Conservation (phyloP, 2,888 invertebrate genomes). For the Diplolepis rosae region DNA sequence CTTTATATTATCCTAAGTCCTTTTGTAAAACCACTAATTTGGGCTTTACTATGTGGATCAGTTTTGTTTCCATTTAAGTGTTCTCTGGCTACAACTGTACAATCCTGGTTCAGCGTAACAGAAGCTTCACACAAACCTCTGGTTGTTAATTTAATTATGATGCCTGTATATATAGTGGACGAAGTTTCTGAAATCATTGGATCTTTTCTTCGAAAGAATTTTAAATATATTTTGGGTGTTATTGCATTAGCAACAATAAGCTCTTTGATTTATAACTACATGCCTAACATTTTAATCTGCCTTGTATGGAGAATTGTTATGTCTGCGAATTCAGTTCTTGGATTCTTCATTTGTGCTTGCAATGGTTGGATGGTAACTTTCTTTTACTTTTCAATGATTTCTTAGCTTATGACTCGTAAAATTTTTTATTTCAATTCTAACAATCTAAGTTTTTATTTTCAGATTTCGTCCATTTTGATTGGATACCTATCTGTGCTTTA, state of each 20-base stretch:
- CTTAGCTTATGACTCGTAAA: not conserved
- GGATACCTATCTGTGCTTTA: conserved; percentile 83
- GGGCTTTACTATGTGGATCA: conserved; percentile 98
- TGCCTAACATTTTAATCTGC: conserved; percentile 79
- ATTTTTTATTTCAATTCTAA: no score
- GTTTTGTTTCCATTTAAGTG: conserved; percentile 96
- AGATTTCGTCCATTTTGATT: conserved; percentile 81
- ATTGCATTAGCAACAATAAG: conserved; percentile 74
- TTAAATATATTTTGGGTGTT: conserved; percentile 77
- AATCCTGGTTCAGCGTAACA: conserved; percentile 85
- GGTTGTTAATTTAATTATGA: conserved; percentile 77
- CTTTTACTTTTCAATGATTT: not conserved
- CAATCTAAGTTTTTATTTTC: no score
- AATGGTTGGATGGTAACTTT: conserved; percentile 76
- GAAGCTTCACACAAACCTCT: conserved; percentile 82
- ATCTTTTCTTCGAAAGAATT: conserved; percentile 78
- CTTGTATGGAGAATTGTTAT: conserved; percentile 77
- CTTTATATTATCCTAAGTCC: conserved; percentile 91
- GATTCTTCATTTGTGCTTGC: conserved; percentile 75
- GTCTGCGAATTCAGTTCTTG: conserved; percentile 71
- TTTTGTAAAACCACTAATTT: conserved; percentile 93
- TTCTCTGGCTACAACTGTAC: conserved; percentile 83
- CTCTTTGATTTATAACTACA: conserved; percentile 82
- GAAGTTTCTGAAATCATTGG: conserved; percentile 85
- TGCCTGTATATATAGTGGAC: conserved; percentile 87